Percentiles rank a stretch among this genome's conserved stretches.
Conservation (phyloP, 2,113 vertebrate species). For the Dryoscopus gambensis region DNA sequence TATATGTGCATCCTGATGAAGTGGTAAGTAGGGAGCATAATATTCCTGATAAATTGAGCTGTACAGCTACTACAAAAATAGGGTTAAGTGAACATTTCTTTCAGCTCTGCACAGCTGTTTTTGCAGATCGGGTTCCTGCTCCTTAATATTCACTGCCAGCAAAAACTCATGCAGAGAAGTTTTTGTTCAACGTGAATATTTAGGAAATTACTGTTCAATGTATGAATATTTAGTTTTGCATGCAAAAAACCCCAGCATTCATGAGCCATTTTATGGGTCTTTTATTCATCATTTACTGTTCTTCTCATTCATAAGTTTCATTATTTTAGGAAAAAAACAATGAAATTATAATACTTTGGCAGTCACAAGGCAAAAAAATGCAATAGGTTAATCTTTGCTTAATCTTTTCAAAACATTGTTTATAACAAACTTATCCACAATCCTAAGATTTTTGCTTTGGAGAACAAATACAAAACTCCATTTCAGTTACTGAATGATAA, state of each 20-base stretch:
- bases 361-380: background rate
- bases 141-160: constrained; percentile 51
- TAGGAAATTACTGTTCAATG: constrained; percentile 49
- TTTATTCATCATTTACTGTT: constrained; percentile 8
- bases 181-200: constrained; percentile 60
- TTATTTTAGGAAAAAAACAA: background rate
- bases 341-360: background rate
- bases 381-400: background rate
- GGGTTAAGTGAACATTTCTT: constrained; percentile 44
- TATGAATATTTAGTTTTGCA: constrained; percentile 30
- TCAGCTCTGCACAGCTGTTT: constrained; percentile 38
- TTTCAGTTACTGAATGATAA: background rate
- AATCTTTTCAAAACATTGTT: background rate
- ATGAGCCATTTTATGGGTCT: background rate
- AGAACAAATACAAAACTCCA: background rate
- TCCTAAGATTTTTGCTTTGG: background rate
- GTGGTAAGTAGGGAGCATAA: background rate
- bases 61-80: background rate
- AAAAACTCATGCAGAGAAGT: background rate
- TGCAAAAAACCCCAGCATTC: background rate
- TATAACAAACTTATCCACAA: background rate
- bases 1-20: background rate
- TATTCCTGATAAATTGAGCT: background rate
- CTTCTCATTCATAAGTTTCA: background rate
- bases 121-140: background rate